Conservation (phyloP, 2,888 invertebrate genomes). For the Exephanes ischioxanthus region DNA sequence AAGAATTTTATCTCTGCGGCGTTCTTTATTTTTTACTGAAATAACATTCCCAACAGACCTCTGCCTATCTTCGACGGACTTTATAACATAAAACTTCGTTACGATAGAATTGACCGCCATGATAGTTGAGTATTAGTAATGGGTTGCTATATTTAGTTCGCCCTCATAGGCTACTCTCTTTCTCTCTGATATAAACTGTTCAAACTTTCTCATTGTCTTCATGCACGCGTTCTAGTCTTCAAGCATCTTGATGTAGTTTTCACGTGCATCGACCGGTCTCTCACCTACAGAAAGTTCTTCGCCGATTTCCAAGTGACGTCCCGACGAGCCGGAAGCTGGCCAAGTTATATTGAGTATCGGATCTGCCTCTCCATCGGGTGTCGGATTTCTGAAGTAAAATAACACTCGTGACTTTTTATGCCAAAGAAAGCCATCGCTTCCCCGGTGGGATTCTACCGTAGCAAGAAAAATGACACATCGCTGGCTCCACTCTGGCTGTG, state of each 20-base stretch:
- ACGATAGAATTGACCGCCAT: too few relatives aligned
- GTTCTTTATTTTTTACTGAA: neutral
- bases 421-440: neutral
- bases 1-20: neutral
- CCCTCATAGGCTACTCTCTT: too few relatives aligned
- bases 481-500: too few relatives aligned
- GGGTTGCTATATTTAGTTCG: too few relatives aligned
- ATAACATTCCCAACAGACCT: too few relatives aligned
- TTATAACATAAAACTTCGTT: too few relatives aligned
- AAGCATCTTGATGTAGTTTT: conserved; percentile 6
- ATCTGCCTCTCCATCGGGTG: conserved; percentile 63
- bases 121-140: too few relatives aligned
- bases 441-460: too few relatives aligned
- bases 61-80: too few relatives aligned
- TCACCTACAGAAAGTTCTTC: conserved; percentile 40
- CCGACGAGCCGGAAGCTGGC: conserved; percentile 60
- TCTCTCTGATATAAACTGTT: too few relatives aligned
- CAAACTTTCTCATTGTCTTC: neutral
- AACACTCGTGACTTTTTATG: neutral
- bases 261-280: conserved; percentile 51
- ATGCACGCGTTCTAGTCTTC: neutral
- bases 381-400: conserved; percentile 64
- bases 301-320: conserved; percentile 65
- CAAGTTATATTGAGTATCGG: conserved; percentile 61
- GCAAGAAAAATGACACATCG: neutral